Evolutionary conservation across 2,113 vertebrate genomes (phyloP).

Genomic region (Bujurquina vittata): DNA sequence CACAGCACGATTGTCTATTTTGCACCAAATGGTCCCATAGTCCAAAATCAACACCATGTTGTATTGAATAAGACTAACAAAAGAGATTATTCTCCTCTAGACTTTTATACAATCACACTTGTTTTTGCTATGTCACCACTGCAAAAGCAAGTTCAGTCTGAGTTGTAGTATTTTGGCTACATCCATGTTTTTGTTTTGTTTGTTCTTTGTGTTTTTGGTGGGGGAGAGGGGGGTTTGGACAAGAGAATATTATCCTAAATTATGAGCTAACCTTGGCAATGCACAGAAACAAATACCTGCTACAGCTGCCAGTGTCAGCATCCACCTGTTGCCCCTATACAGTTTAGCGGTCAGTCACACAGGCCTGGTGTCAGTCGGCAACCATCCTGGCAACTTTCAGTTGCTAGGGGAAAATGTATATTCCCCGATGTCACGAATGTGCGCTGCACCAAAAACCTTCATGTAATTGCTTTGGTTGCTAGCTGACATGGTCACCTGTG

Average conservation of each 20-base stretch:
- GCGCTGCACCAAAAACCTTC: not conserved
- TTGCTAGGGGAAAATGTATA: not conserved
- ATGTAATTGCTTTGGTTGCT: not conserved
- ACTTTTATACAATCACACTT: not conserved
- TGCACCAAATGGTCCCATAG: not conserved
- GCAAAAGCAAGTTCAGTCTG: not conserved
- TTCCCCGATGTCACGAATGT: not conserved
- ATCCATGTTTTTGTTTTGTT: not conserved
- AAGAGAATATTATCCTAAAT: not conserved
- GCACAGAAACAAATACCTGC: not conserved
- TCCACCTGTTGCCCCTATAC: not conserved
- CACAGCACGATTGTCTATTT: too few relatives aligned
- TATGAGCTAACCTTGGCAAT: not conserved
- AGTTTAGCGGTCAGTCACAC: not conserved
- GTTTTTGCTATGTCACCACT: too few relatives aligned
- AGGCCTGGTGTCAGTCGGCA: not conserved
- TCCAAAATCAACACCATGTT: not conserved
- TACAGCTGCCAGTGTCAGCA: not conserved
- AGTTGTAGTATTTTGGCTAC: not conserved
- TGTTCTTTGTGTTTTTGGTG: not conserved
- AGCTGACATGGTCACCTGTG: not conserved
- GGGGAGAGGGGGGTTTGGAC: too few relatives aligned
- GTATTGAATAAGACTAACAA: not conserved
- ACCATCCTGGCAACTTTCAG: not conserved
- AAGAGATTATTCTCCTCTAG: not conserved